A percentile compares a stretch with the other conserved stretches of the same genome.
Evolutionary conservation across 2,113 vertebrate species (phyloP).

Genomic region (Amblyopsis rosae): DNA sequence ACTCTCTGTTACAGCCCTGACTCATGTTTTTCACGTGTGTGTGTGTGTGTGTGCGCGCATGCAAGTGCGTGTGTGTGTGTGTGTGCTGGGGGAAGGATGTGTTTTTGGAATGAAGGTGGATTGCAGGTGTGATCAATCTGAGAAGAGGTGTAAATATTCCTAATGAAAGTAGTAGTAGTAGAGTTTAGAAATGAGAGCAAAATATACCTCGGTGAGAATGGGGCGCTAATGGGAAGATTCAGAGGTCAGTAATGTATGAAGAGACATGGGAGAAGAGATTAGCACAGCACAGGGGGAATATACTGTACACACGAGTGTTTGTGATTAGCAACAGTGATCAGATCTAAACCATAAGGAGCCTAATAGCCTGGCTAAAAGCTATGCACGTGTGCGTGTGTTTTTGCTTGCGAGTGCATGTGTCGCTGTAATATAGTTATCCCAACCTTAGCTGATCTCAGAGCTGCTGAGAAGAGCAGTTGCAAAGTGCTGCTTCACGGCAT

Average conservation of each 20-base stretch:
- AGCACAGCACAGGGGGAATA: conserved; percentile 12
- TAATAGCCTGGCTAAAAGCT: conserved; percentile 46
- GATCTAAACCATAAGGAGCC: conserved; percentile 9
- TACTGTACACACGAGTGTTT: too few species aligned
- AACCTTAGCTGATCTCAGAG: conserved; percentile 38
- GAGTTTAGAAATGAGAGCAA: background rate
- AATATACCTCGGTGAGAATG: background rate
- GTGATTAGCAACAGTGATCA: conserved; percentile 36
- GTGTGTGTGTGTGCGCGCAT: conserved; percentile 16
- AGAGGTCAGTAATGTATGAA: background rate
- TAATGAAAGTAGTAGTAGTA: background rate
- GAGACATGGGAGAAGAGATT: background rate
- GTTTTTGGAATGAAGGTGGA: background rate
- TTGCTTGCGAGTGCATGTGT: conserved; percentile 14
- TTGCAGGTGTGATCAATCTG: conserved; percentile 11
- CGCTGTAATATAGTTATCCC: conserved; percentile 58
- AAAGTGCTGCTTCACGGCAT: conserved; percentile 6
- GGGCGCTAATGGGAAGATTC: background rate
- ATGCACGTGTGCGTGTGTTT: background rate
- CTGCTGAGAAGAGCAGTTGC: conserved; percentile 24
- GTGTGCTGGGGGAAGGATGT: background rate
- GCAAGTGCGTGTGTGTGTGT: background rate
- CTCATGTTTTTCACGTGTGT: conserved; percentile 59
- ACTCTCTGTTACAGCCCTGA: conserved; percentile 61
- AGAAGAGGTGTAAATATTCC: conserved; percentile 10